Conservation (phyloP, 2,888 invertebrate genomes). For the Galerucella calmariensis region DNA sequence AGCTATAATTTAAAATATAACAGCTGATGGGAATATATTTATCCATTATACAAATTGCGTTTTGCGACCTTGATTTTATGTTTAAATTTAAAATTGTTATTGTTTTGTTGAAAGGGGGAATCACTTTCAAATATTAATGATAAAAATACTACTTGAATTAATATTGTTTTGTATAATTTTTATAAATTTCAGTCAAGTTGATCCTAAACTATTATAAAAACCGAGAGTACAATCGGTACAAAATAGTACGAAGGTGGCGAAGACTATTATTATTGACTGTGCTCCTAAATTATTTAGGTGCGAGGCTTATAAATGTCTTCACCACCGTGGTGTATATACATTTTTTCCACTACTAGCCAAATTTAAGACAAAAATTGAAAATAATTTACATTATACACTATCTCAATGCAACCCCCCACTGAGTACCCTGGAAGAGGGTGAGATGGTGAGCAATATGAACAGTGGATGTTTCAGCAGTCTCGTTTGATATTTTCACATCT, state of each 20-base stretch:
- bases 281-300: too few species aligned
- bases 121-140: neutral
- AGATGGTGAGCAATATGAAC: neutral
- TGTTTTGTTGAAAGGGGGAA: slow-evolving; percentile 1
- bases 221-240: too few species aligned
- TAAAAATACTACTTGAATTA: neutral
- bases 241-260: too few species aligned
- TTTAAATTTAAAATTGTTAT: neutral
- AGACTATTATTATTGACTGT: too few species aligned
- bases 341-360: too few species aligned
- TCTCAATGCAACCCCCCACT: neutral
- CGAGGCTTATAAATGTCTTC: too few species aligned
- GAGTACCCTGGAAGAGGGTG: neutral
- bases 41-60: neutral
- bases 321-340: too few species aligned
- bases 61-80: neutral
- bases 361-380: too few species aligned
- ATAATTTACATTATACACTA: too few species aligned
- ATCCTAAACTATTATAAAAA: neutral
- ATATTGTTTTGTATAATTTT: neutral
- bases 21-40: neutral
- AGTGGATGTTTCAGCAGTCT: neutral
- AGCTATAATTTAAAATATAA: too few species aligned
- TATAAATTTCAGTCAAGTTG: neutral
- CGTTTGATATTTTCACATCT: neutral